Base-by-base conservation (phyloP, 2,888 invertebrate genomes). In the Aphelenchoides bicaudatus region DNA sequence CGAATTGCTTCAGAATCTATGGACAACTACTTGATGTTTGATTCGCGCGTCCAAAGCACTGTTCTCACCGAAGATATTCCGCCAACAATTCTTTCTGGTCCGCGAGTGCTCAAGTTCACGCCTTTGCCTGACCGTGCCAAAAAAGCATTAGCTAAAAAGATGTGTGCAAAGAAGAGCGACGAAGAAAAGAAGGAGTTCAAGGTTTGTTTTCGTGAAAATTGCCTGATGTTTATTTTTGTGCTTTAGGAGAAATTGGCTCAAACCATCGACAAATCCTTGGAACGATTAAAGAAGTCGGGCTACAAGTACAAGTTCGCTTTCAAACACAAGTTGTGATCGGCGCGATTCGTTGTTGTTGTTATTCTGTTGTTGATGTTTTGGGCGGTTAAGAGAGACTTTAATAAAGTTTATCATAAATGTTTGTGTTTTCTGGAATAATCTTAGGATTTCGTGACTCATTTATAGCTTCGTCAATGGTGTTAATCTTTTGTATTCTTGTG, bases 21-120 rank as follows among this genome's bases (percentile, higher is more conserved):
- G 93, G 87, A 96, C 79, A 94, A 93, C 80, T 96, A 96, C 80
- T 83, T 96, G 0, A 92, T 96, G 91, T 91, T 89, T 73, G 88
- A 91, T 66, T 87, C 88, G 79, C 82, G 92, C 31, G 81, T 96
- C 6, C 43, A 60, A 6, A 69, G 71, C 52, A 54, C 47, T 5
- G 65, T 73, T 47, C 60, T 68, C 46, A 54, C 53, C 30, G 51
- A 58, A 6, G 16, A 48, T 28, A 34, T 51, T n/a, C 52, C 52
- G 28, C 19, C 43, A 19, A 37, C 37, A 10, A 54, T 54, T n/a
- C n/a, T 27, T 19, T 5, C 53, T 8, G 54, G 49, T 19, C 43
- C 43, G 16, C 43, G 43, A n/a, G 21, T 43, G 21, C 16, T 43
- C 43, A 6, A 8, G 21, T 10, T 19, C 10, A 10, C 16, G 23